A percentile compares a stretch with the other conserved stretches of the same genome.
Evolutionary conservation across 2,797 vertebrate genomes (phyloP).

Genomic region (Pyrocephalus nanus): DNA sequence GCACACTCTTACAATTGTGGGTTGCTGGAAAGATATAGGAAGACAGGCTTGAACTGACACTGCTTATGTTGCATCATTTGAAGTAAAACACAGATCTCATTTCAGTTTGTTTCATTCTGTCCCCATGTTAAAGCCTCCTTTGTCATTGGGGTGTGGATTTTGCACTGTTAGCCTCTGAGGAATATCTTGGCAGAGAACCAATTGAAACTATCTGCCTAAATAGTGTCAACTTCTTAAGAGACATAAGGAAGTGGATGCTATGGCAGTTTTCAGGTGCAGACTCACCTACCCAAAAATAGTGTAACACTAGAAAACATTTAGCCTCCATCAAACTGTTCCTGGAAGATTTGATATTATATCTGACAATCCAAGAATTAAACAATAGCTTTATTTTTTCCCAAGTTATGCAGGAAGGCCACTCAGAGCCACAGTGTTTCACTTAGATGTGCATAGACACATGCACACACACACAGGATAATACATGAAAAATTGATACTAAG

Average conservation of each 20-base stretch:
- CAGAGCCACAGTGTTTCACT: background rate
- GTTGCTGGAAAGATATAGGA: no score
- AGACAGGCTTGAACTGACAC: no score
- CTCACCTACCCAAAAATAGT: background rate
- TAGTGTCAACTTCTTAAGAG: background rate
- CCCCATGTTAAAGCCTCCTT: background rate
- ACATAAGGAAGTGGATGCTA: background rate
- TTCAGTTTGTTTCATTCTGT: background rate
- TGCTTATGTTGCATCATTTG: background rate
- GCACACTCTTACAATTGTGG: background rate
- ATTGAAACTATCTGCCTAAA: background rate
- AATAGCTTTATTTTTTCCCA: background rate
- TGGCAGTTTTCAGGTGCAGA: background rate
- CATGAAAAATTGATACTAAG: background rate
- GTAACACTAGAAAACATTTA: background rate
- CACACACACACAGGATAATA: background rate
- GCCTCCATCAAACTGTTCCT: background rate
- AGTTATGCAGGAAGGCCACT: background rate
- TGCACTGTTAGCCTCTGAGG: background rate
- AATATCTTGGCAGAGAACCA: background rate
- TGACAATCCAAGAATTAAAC: background rate
- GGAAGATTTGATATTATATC: background rate
- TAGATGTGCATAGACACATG: fast-evolving
- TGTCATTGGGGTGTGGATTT: background rate
- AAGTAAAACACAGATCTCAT: background rate